Conservation (phyloP, 1,140 invertebrate genomes). For the Sycophaga agraensis region DNA sequence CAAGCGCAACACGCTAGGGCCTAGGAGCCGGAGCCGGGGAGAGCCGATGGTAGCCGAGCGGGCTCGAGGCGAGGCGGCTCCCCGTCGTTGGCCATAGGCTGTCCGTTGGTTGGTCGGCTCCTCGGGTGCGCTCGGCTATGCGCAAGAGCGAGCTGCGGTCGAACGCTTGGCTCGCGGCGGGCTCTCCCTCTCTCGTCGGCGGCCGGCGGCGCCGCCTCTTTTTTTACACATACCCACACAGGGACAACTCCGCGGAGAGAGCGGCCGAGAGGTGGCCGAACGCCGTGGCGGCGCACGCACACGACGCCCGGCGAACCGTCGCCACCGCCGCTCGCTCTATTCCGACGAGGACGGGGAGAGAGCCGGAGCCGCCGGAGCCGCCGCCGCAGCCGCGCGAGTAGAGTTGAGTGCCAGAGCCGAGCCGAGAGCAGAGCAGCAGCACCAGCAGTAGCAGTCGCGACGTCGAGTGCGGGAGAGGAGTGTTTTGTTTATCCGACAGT, state of each 20-base stretch:
- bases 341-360: conserved; percentile 1
- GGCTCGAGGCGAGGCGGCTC: background rate
- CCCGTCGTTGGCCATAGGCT: background rate
- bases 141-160: conserved; percentile 6
- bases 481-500: conserved; percentile 14
- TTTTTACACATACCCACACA: background rate
- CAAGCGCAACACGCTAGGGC: background rate
- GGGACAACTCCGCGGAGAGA: too few species aligned
- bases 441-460: too few species aligned
- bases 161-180: background rate
- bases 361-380: background rate
- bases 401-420: conserved; percentile 6
- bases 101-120: background rate
- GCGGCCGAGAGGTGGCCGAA: background rate
- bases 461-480: background rate
- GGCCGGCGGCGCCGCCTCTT: conserved; percentile 1
- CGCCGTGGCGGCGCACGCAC: background rate
- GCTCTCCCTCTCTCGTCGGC: background rate
- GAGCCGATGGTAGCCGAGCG: too few species aligned
- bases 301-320: background rate
- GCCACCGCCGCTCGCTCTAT: conserved; percentile 4
- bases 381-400: too few species aligned
- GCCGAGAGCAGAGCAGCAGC: conserved; percentile 16
- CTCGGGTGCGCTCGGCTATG: too few species aligned
- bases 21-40: background rate